Base-by-base conservation (phyloP, 2,797 vertebrate species). In the Discoglossus pictus region DNA sequence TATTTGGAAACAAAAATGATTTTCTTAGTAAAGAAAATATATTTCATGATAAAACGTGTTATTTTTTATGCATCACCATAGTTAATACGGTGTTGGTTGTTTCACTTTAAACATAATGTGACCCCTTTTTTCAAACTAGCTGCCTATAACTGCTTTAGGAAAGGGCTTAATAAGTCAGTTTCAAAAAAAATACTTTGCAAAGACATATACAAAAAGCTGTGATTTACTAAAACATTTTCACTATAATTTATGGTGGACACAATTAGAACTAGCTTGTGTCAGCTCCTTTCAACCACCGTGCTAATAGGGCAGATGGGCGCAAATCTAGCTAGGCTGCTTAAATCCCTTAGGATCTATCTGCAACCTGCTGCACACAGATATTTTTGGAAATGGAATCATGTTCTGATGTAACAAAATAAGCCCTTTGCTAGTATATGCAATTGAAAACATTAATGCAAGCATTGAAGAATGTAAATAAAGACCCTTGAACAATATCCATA, bases 221-320 rank as follows among this genome's bases (percentile, higher is more conserved):
- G 24, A 47, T 63, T 55, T 56, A 63, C 31, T 50, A 18, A 62
- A 54, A 55, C 23, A 47, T 46, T 43, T 15, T 52, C 13, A 9
- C 7, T 39, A 42, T 55, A 71, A 54, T 71, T 71, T 71, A 63
- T 58, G 58, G 51, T 48, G 42, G 43, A 52, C 52, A 42, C 63
- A 63, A 69, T 62, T 62, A 62, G 50, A 64, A 43, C 50, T 34
- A 35, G 68, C 44, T 58, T 54, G 52, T 58, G 36, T 64, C 52
- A 64, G 68, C 68, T 58, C 42, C 51, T 68, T 47, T 39, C 9
- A 50, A 25, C 36, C 43, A 36, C 15, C 18, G 60, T 43, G 52
- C 52, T 64, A 63, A 71, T 56, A 62, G 44, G 52, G 51, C 68
- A 71, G 60, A 71, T 71, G 60, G 51, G 44, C 68, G 42, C 34